Evolutionary conservation across 2,113 vertebrate genomes (phyloP), one percentile per base, ranked within the genome.

Genomic region (Pelmatolapia mariae): DNA sequence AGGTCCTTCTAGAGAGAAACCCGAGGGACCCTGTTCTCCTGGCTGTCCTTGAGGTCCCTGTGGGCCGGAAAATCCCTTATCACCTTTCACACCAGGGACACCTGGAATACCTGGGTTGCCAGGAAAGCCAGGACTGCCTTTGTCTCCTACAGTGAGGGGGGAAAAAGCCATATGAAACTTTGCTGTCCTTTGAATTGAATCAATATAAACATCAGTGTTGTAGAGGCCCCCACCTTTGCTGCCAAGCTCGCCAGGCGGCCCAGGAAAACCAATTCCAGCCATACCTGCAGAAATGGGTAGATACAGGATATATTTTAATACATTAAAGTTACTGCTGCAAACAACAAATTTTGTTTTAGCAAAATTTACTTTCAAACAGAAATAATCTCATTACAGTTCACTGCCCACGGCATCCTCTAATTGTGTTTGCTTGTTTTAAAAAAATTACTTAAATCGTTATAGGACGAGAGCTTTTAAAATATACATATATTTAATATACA

Each of bases 41-140:
- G 96, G 94, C 84, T 86, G 96, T n/a, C 99, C 99, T 36, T 96
- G 96, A 2, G 85, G 86, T 6, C 99, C 99, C 0, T 95, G 92
- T 10, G 82, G 81, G 31, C 99, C 99, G 31, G 82, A 8, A 82
- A 95, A 92, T 43, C 99, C 99, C 92, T 96, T 97, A 7, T 99
- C 98, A 10, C 99, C 99, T 96, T 98, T 99, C 83, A 94, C 59
- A 16, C 98, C 99, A 76, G 98, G 97, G 54, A 99, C 92, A 50
- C 99, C 99, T 1, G 98, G 95, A 4, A 91, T 97, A 59, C 99
- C 99, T 8, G 98, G 96, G 54, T 95, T 93, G 73, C 99, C 99
- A n/a, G 98, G 98, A 80, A 98, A 95, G 11, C 99, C 98, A 85
- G 96, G 93, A 1, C 96, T 96, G 1, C 99, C 99, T 96, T 97